Evolutionary conservation across 2,888 invertebrate species (phyloP).

Genomic region (Chrysodeixis includens): DNA sequence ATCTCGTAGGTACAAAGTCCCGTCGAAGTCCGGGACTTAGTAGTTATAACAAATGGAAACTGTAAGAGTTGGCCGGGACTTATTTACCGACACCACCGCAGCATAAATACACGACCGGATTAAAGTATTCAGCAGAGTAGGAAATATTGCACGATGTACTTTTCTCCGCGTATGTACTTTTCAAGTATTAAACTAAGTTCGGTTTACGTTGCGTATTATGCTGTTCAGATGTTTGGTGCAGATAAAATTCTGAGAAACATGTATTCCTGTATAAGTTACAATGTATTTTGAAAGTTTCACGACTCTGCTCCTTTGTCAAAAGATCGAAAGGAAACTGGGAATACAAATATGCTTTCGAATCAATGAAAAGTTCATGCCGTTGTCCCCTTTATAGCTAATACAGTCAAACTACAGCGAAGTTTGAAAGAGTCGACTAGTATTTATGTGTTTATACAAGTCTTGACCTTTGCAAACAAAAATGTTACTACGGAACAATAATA

Average conservation of each 20-base stretch:
- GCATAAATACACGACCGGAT: conserved; percentile 79
- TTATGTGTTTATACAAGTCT: conserved; percentile 15
- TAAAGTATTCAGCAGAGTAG: conserved; percentile 77
- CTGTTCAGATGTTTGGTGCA: conserved; percentile 38
- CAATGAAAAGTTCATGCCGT: conserved; percentile 43
- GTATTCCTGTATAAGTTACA: conserved; percentile 43
- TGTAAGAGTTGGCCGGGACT: conserved; percentile 75
- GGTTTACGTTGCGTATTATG: conserved; percentile 22
- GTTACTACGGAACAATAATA: conserved; percentile 7
- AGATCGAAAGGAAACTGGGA: conserved; percentile 36
- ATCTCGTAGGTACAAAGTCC: conserved; percentile 54
- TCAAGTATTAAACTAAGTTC: conserved; percentile 30
- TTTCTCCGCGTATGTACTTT: conserved; percentile 63
- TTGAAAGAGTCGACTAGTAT: conserved; percentile 25
- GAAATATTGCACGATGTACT: conserved; percentile 71
- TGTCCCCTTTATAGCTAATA: conserved; percentile 21
- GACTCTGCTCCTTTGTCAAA: conserved; percentile 31
- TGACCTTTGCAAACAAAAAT: conserved; percentile 8
- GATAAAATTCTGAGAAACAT: conserved; percentile 45
- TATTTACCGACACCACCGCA: conserved; percentile 76
- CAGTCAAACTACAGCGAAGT: too few species aligned
- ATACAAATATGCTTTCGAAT: conserved; percentile 31
- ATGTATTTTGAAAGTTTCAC: conserved; percentile 49
- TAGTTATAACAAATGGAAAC: conserved; percentile 82
- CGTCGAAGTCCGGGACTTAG: conserved; percentile 72